A percentile compares a stretch with the other conserved stretches of the same genome.
phyloP scores from a whole-genome alignment of 2,888 invertebrate genomes.

The Nymphalis urticae region DNA sequence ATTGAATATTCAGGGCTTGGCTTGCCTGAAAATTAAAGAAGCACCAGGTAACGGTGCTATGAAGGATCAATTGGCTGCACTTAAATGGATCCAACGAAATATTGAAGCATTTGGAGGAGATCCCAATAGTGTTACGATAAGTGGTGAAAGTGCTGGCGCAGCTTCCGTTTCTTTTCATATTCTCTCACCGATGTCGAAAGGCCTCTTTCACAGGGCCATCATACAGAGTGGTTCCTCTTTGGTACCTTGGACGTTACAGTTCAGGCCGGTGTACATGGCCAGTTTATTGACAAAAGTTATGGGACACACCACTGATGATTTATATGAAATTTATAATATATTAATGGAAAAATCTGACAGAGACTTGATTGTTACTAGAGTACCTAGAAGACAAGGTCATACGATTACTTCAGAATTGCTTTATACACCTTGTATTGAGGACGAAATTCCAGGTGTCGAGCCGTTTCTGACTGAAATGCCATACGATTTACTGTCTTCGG shows the following conservation, averaged over 20 bases:
- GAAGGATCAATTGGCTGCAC: conserved; percentile 66
- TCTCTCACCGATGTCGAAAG: conserved; percentile 65
- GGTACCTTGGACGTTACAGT: conserved; percentile 60
- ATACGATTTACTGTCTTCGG: conserved; percentile 51
- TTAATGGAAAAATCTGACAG: conserved; percentile 56
- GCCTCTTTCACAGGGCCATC: conserved; percentile 67
- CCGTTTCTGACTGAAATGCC: conserved; percentile 63
- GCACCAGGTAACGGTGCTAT: conserved; percentile 67
- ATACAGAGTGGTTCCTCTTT: conserved; percentile 66
- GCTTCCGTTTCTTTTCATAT: conserved; percentile 63
- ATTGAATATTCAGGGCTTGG: conserved; percentile 63
- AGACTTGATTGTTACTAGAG: conserved; percentile 58
- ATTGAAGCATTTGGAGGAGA: conserved; percentile 64
- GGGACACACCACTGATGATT: conserved; percentile 54
- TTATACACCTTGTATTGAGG: conserved; percentile 61
- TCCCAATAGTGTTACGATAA: conserved; percentile 61
- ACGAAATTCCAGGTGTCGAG: conserved; percentile 58
- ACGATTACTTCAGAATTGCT: conserved; percentile 55
- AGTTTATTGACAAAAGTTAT: conserved; percentile 60
- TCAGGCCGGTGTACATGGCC: conserved; percentile 57
- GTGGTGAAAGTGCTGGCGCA: conserved; percentile 70
- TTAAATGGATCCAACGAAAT: conserved; percentile 62
- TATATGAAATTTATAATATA: conserved; percentile 56
- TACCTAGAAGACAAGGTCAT: conserved; percentile 56
- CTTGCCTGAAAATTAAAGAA: conserved; percentile 62